Evolutionary conservation across 2,888 invertebrate species (phyloP).

Genomic region (Papilio demoleus): DNA sequence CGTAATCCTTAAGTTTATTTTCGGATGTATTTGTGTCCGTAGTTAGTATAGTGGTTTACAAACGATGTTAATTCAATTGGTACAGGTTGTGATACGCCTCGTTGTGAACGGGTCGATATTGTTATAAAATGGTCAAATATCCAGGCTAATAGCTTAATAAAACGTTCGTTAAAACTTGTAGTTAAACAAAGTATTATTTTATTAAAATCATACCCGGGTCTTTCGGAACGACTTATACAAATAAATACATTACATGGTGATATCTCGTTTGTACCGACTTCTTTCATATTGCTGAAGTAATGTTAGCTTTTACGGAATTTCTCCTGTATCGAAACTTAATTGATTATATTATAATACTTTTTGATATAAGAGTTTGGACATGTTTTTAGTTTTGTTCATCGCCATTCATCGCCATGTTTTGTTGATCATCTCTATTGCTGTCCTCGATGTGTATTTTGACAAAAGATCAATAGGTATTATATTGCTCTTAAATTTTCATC

Average conservation of each 20-base stretch:
- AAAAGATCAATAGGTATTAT: constrained; percentile 40
- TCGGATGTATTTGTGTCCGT: constrained; percentile 81
- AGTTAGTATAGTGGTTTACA: constrained; percentile 83
- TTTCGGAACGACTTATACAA: constrained; percentile 80
- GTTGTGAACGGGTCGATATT: constrained; percentile 83
- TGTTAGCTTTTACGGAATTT: constrained; percentile 65
- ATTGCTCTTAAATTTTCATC: background rate
- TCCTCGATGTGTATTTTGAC: constrained; percentile 32
- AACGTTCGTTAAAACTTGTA: constrained; percentile 81
- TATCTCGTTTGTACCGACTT: constrained; percentile 73
- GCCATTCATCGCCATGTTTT: constrained; percentile 23
- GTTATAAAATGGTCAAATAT: constrained; percentile 82
- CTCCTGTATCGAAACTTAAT: constrained; percentile 58
- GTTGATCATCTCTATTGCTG: constrained; percentile 34
- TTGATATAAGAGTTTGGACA: constrained; percentile 44
- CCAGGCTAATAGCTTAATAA: constrained; percentile 82
- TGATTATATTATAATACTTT: constrained; percentile 57
- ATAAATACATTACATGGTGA: constrained; percentile 70
- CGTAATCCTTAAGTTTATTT: constrained; percentile 81
- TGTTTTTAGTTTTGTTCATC: constrained; percentile 27
- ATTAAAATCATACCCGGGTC: constrained; percentile 76
- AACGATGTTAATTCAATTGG: constrained; percentile 84
- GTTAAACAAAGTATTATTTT: constrained; percentile 80
- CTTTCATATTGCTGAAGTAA: constrained; percentile 69
- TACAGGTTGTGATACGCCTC: constrained; percentile 84